Conservation (phyloP, 2,888 invertebrate genomes). For the Hydraecia micacea region DNA sequence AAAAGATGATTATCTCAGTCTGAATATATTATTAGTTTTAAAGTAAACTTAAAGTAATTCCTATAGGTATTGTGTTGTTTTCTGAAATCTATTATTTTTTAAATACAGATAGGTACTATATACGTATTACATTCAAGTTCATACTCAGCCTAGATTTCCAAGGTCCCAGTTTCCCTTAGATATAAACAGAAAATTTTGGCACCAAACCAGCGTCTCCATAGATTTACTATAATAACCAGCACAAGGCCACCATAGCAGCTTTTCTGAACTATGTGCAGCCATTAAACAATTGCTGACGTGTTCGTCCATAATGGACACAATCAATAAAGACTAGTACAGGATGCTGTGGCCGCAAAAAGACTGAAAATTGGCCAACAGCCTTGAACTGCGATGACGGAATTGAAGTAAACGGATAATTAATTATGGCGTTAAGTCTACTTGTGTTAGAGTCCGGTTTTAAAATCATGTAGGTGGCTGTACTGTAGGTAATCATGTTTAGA, state of each 20-base stretch:
- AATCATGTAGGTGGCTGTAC: constrained; percentile 33
- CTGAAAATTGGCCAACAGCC: constrained; percentile 39
- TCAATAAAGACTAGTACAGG: constrained; percentile 34
- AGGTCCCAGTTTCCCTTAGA: constrained; percentile 4
- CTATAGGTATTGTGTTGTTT: not conserved
- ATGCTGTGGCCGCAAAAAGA: constrained; percentile 35
- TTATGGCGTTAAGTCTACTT: constrained; percentile 23
- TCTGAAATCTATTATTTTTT: not conserved
- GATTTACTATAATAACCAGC: constrained; percentile 41
- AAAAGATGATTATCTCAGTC: not conserved
- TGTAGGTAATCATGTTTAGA: constrained; percentile 12
- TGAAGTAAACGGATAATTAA: constrained; percentile 52
- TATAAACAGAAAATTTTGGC: constrained; percentile 40
- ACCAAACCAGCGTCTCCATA: constrained; percentile 50
- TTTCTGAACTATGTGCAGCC: constrained; percentile 29
- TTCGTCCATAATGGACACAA: constrained; percentile 10
- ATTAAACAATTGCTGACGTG: constrained; percentile 50
- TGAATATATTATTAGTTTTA: constrained; percentile 8
- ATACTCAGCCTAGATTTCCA: not conserved
- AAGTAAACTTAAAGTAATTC: not conserved
- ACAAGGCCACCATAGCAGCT: constrained; percentile 47
- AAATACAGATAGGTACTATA: no score
- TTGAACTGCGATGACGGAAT: constrained; percentile 55
- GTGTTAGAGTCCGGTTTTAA: constrained; percentile 40
- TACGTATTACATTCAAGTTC: not conserved